Conservation (phyloP, 2,113 vertebrate species). For the Sinosuthora webbiana region DNA sequence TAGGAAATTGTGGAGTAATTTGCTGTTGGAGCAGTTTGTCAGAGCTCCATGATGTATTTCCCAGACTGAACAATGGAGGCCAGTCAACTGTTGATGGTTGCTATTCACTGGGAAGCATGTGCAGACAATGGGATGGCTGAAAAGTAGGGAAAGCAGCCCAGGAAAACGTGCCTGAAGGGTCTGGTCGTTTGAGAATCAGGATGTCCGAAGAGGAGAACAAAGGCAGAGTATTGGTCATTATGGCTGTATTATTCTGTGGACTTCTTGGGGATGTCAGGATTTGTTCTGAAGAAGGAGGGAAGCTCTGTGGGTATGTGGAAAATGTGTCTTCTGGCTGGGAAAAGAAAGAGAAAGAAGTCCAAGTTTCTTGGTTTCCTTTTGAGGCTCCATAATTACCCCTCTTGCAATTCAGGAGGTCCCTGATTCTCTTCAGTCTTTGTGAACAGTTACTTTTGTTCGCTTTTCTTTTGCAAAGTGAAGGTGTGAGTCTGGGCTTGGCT, state of each 20-base stretch:
- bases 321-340: not conserved
- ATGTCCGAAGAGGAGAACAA: conserved; percentile 28
- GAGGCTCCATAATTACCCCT: not conserved
- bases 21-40: conserved; percentile 27
- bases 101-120: conserved; percentile 6
- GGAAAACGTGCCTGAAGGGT: conserved; percentile 22
- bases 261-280: not conserved
- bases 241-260: not conserved
- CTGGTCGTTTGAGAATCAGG: not conserved
- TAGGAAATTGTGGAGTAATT: conserved; percentile 13
- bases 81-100: not conserved
- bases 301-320: not conserved
- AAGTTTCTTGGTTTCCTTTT: not conserved
- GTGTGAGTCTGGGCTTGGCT: not conserved
- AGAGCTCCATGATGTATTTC: conserved; percentile 27
- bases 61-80: conserved; percentile 40
- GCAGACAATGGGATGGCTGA: conserved; percentile 48
- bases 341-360: not conserved
- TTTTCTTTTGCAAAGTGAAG: not conserved
- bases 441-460: not conserved
- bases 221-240: conserved; percentile 9
- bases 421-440: not conserved
- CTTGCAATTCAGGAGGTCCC: not conserved
- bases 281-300: not conserved
- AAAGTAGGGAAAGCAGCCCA: not conserved